Base-by-base conservation (phyloP, 2,797 vertebrate genomes). In the Sciaenops ocellatus region DNA sequence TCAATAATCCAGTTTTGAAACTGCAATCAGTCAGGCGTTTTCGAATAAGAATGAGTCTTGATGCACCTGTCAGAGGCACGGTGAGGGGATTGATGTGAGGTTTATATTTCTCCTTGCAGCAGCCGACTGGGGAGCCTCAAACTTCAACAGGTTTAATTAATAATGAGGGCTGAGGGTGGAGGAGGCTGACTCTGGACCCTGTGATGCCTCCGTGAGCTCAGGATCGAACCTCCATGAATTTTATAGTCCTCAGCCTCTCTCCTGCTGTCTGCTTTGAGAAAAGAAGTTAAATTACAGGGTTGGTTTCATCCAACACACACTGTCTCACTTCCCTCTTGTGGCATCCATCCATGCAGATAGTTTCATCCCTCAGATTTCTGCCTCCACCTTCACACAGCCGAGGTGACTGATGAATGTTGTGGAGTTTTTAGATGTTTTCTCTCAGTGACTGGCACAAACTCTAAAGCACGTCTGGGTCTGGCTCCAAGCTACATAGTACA, bases 1-100 rank as follows among this genome's bases (percentile, higher is more conserved):
- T 90, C 90, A 84, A 64, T 91, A 80, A 78, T 68, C 46, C 55
- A 2, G 4, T 78, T 81, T 55, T 79, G 47, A 73, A 71, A 78
- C 11, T 76, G 63, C 82, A 80, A 50, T 44, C 73, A 61, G 61
- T 74, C 78, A 5, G 51, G 59, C 47, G 1, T 50, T 74, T 83
- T 85, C 79, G 85, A 77, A 86, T 85, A 79, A 62, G 56, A 72
- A 65, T 61, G 60, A 75, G 52, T 79, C 71, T 62, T 69, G 81
- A 62, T 73, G 78, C 73, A 72, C 47, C 73, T 70, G 76, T 83
- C 75, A 57, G 56, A 64, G 28, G 20, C 67, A 12, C 6, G 18
- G 13, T 22, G 55, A 46, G 30, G 68, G 69, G 41, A 41, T 24
- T 55, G 76, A 77, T 64, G 73, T 26, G 60, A 81, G 75, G 51